A percentile compares a stretch with the other conserved stretches of the same genome.
phyloP scores from a whole-genome alignment of 2,797 vertebrate species.

The Spinus olivaceus region DNA sequence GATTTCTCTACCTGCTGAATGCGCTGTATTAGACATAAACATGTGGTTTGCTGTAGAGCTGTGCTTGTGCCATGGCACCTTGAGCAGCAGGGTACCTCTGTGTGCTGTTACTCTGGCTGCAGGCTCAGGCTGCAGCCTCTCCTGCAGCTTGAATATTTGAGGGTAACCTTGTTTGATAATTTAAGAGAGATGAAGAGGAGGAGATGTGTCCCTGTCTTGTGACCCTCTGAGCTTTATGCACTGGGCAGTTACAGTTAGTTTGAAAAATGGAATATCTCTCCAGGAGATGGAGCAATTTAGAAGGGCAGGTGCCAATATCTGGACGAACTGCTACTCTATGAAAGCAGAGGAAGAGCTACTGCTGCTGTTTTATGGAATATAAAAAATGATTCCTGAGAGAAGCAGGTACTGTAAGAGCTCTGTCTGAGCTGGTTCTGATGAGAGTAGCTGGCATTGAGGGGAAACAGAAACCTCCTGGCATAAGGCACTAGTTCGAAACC shows the following conservation, averaged over 20 bases:
- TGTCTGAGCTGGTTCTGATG: background rate
- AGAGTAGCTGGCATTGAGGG: background rate
- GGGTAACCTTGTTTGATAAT: background rate
- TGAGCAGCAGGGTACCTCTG: background rate
- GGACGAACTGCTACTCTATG: background rate
- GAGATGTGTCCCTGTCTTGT: background rate
- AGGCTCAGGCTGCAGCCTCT: background rate
- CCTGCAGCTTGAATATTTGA: background rate
- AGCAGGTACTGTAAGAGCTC: background rate
- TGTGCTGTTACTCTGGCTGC: background rate
- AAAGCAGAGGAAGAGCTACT: background rate
- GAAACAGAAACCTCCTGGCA: background rate
- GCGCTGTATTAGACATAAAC: accelerated
- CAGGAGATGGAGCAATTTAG: background rate
- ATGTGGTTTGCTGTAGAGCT: background rate
- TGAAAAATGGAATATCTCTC: background rate
- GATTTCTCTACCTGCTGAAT: background rate
- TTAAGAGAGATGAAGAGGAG: background rate
- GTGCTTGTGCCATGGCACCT: background rate
- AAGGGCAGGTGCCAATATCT: background rate
- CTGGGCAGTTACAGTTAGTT: background rate
- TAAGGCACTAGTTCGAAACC: background rate
- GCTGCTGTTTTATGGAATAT: background rate
- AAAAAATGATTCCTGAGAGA: background rate
- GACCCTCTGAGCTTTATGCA: background rate